phyloP scores from a whole-genome alignment of 2,797 vertebrate species.

The Hylomyscus alleni region DNA sequence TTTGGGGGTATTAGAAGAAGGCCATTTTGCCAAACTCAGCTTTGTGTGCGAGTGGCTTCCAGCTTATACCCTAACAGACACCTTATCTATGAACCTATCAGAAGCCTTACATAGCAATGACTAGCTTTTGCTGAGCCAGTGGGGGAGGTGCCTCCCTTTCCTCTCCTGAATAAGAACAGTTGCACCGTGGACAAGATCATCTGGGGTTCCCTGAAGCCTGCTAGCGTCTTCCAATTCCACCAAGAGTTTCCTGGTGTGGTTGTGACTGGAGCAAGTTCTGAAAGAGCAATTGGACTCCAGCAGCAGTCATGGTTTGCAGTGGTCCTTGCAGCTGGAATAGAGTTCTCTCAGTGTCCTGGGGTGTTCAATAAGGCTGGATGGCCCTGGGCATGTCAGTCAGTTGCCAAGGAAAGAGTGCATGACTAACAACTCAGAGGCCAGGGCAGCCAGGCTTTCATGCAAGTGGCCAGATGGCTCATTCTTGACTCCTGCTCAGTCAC shows the following conservation, averaged over 20 bases:
- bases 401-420: neutral
- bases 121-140: too few relatives aligned
- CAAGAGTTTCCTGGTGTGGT: neutral
- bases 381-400: neutral
- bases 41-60: neutral
- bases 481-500: neutral
- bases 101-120: neutral
- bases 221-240: neutral
- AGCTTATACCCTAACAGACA: neutral
- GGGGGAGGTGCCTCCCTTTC: neutral
- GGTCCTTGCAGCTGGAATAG: neutral
- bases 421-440: neutral
- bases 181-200: neutral
- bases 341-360: neutral
- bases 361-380: neutral
- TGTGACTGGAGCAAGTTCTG: neutral
- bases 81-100: neutral
- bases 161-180: neutral
- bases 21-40: neutral
- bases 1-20: neutral
- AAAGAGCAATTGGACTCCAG: neutral
- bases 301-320: neutral
- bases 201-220: neutral
- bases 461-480: neutral
- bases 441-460: neutral